Percentiles rank a stretch among this genome's conserved stretches.
These are phyloP conservation scores for Megalops cyprinoides DNA, from an alignment of 2,797 vertebrate genomes.

Conservation along the genomic window DNA sequence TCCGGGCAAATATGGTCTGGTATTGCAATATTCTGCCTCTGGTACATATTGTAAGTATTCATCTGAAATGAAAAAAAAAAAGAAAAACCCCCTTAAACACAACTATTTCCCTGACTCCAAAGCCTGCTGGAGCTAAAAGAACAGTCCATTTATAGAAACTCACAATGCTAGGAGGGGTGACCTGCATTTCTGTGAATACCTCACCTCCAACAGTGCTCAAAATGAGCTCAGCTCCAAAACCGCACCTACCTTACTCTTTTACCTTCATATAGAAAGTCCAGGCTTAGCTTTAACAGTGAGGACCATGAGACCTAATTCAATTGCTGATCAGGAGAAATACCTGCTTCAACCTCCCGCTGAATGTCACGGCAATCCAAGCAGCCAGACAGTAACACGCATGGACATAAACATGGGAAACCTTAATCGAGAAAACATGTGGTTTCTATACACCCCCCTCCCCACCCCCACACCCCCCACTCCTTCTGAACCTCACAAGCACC, in stretches of 20 bases:
- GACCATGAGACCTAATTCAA: neutral
- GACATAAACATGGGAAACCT: conserved; percentile 1
- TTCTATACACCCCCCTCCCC: neutral
- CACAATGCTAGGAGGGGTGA: conserved; percentile 2
- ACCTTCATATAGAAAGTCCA: neutral
- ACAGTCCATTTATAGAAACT: conserved; percentile 7
- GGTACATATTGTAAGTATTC: conserved; percentile 30
- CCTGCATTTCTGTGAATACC: neutral
- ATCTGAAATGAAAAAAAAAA: neutral
- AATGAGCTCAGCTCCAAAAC: neutral
- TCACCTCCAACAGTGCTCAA: neutral
- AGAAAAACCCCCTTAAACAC: neutral
- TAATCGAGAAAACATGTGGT: conserved; percentile 8
- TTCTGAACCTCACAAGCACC: neutral
- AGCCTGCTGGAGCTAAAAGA: conserved; percentile 18
- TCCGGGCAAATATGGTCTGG: conserved; percentile 11
- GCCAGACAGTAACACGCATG: neutral
- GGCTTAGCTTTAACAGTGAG: neutral
- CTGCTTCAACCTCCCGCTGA: neutral
- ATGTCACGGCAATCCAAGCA: neutral
- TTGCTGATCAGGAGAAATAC: neutral
- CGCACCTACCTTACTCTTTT: neutral
- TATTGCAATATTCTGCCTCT: conserved; percentile 36
- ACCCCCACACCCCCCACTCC: neutral
- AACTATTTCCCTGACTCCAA: neutral